phyloP scores from a whole-genome alignment of 2,113 vertebrate species.

The Epinephelus fuscoguttatus region DNA sequence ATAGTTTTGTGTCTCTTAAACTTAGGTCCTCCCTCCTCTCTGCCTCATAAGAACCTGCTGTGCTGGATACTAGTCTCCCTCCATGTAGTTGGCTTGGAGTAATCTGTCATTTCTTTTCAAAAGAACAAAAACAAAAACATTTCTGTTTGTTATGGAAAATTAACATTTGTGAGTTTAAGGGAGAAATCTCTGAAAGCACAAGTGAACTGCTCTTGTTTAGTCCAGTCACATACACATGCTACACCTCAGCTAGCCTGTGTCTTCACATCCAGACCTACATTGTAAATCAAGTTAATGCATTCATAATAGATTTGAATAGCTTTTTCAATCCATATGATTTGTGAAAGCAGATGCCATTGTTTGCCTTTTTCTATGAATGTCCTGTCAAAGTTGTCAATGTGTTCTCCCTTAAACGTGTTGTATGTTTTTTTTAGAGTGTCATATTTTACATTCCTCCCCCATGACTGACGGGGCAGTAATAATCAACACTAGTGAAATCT shows the following conservation, averaged over 20 bases:
- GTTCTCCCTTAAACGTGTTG: constrained; percentile 95
- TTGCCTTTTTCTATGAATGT: constrained; percentile 78
- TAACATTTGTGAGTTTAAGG: constrained; percentile 93
- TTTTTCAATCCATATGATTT: constrained; percentile 47
- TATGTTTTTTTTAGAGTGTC: constrained; percentile 90
- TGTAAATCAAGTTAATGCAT: constrained; percentile 40
- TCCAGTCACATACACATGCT: constrained; percentile 43
- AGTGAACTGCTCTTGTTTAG: constrained; percentile 41
- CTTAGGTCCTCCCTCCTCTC: constrained; percentile 96
- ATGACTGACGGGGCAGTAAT: constrained; percentile 89
- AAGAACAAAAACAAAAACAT: constrained; percentile 75
- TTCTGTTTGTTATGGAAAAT: constrained; percentile 90
- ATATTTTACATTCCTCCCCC: constrained; percentile 94
- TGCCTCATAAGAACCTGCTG: constrained; percentile 96
- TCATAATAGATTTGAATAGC: background rate
- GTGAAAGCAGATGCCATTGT: constrained; percentile 73
- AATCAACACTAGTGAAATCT: constrained; percentile 97
- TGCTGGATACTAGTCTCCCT: constrained; percentile 96
- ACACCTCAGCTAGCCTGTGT: constrained; percentile 42
- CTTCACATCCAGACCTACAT: background rate
- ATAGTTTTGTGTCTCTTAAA: constrained; percentile 98
- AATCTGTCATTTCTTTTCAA: constrained; percentile 86
- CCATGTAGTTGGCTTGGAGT: constrained; percentile 98
- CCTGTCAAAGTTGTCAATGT: constrained; percentile 88
- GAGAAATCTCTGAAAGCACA: constrained; percentile 88